Evolutionary conservation across 2,797 vertebrate genomes (phyloP), one percentile per base, ranked within the genome.

Genomic region (Mormyrops boulengeri): DNA sequence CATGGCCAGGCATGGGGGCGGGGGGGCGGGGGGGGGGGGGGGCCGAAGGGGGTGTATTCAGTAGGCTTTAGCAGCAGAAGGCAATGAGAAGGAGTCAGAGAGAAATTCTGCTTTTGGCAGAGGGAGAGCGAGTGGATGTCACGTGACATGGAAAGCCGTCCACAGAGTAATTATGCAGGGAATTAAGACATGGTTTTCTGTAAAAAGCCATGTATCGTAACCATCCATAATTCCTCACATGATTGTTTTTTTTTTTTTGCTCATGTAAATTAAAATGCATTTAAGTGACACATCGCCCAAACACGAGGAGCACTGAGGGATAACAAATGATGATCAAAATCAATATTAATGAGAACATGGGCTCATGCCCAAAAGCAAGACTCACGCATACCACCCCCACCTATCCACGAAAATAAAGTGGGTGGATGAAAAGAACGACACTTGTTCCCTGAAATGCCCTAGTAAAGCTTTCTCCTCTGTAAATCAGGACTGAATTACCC

Each of bases 1-100:
- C 47, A 50, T 7, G 47, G 84, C 12, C 57, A 85, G 77, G 55
- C 26, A 22, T 7, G 55, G 26, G 14, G 55, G 52, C 5, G 17
- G 22, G 26, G n/a, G n/a, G n/a, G n/a, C n/a, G 88, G 84, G 12
- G 17, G 11, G 11, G 34, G 49, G 6, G 52, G 57, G 73, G 17
- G 2, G 26, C 26, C 50, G 73, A 55, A 66, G 87, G 34, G 91
- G 90, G 88, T 77, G 22, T 62, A 77, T 90, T 50, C 26, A 80
- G 49, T 66, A 91, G 86, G 89, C 88, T 90, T 89, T 73, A 69
- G 66, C 50, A 47, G 30, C 62, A 88, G 88, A 62, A 92, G 91
- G 89, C 89, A 90, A 87, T 89, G 91, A 91, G 91, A 90, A 91
- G 90, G 90, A 87, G 85, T 77, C 85, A 88, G 44, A 57, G 69